phyloP scores from a whole-genome alignment of 2,888 invertebrate genomes.

The Acronicta alni region DNA sequence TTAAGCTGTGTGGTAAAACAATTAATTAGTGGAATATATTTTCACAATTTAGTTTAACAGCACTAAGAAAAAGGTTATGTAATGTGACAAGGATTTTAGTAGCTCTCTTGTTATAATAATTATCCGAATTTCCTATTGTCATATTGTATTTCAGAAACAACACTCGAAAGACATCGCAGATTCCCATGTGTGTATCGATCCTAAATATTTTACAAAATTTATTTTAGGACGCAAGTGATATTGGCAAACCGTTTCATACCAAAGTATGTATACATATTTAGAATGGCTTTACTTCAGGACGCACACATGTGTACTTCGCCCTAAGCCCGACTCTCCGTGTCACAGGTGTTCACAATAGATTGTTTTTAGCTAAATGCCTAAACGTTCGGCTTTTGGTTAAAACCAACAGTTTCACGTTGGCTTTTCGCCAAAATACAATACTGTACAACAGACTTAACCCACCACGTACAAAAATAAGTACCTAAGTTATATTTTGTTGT shows the following conservation, averaged over 20 bases:
- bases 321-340: conserved; percentile 42
- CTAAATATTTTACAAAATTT: conserved; percentile 26
- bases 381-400: conserved; percentile 55
- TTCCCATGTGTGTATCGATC: not conserved
- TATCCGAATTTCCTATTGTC: too few species aligned
- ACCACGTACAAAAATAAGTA: conserved; percentile 57
- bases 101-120: too few species aligned
- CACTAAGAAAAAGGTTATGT: too few species aligned
- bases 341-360: conserved; percentile 59
- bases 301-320: conserved; percentile 5
- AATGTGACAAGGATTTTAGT: too few species aligned
- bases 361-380: conserved; percentile 61
- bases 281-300: conserved; percentile 25
- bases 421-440: conserved; percentile 49
- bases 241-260: conserved; percentile 33
- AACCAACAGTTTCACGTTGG: conserved; percentile 53
- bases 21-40: too few species aligned
- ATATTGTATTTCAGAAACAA: too few species aligned
- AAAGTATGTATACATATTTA: conserved; percentile 43
- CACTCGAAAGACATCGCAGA: not conserved
- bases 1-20: not conserved
- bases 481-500: conserved; percentile 56
- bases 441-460: conserved; percentile 43
- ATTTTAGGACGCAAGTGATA: conserved; percentile 33
- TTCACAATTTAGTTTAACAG: too few species aligned